A percentile compares a stretch with the other conserved stretches of the same genome.
phyloP scores from a whole-genome alignment of 2,113 vertebrate genomes.

The Clinocottus analis region DNA sequence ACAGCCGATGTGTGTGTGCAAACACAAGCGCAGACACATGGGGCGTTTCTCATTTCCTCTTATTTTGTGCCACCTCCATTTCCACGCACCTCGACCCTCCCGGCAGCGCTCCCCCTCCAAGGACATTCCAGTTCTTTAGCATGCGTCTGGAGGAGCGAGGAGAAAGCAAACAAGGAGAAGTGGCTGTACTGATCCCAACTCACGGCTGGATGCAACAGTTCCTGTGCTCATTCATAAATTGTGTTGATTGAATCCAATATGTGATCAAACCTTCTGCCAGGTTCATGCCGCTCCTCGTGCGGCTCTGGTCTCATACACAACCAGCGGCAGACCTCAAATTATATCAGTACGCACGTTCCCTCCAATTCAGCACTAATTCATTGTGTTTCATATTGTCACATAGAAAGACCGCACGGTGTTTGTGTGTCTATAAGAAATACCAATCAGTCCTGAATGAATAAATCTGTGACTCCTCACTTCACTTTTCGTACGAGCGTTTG shows the following conservation, averaged over 20 bases:
- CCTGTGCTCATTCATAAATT: no score
- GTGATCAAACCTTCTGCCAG: not conserved
- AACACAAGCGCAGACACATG: conserved; percentile 10
- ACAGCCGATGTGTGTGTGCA: conserved; percentile 14
- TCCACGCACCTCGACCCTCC: not conserved
- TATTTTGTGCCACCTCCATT: not conserved
- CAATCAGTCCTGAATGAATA: no score
- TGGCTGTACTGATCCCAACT: not conserved
- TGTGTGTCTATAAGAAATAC: not conserved
- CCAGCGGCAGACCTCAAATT: not conserved
- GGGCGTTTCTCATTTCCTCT: not conserved
- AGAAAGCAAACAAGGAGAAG: no score
- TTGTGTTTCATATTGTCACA: not conserved
- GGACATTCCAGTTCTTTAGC: no score
- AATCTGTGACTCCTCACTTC: no score
- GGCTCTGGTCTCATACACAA: not conserved
- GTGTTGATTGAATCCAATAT: no score
- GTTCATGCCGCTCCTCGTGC: not conserved
- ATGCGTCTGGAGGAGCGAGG: no score
- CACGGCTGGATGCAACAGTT: not conserved
- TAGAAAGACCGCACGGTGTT: not conserved
- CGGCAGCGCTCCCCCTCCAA: not conserved
- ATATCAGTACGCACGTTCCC: not conserved
- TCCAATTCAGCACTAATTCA: not conserved
- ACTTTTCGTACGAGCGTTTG: not conserved